Evolutionary conservation across 53 echinoderm and acorn worm genomes (phyloP), one percentile per base, ranked within the genome.

Genomic region (Echinarachnius parma): DNA sequence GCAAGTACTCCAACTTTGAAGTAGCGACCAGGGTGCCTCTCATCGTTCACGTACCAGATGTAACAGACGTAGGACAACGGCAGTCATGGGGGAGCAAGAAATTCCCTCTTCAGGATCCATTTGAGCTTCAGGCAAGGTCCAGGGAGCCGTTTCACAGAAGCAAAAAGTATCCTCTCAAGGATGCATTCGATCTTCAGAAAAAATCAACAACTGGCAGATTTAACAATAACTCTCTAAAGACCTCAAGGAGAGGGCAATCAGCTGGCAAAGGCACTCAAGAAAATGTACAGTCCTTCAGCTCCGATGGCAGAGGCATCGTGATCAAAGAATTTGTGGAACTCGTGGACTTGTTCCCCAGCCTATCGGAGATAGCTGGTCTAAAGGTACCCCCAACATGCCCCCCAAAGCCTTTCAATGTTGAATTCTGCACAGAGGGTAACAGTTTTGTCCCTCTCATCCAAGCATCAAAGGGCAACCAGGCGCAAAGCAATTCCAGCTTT

Each of bases 1-100:
- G 83, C 7, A 94, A 94, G 55, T 94, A 39, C 46, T 86, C 86
- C 53, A 94, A 90, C 82, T 90, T 64, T 79, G 87, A 79, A 31
- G 61, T 74, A 2, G 80, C 94, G 3, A 94, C 94, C 5, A 67
- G 82, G 27, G 90, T 94, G 1, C 94, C 94, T 10, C 52, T 94
- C 34, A 74, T 94, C 20, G 60, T 94, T 23, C 84, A 94, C 58
- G 28, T 94, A n/a, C 94, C 94, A 44, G 83, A 83, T 16, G 24
- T 78, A 27, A 86, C 82, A 3, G 62, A 78, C 62, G 50, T 36
- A 3, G 44, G 63, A 53, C 24, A 15, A 24, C 20, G 3, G n/a
- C 7, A 5, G 16, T n/a, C 52, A 13, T 39, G 7, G 39, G 9
- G 4, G 16, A 19, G 23, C 32, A 71, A 25, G 21, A 77, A 77